phyloP scores from a whole-genome alignment of 2,888 invertebrate species.

The Cordylochernes scorpioides region DNA sequence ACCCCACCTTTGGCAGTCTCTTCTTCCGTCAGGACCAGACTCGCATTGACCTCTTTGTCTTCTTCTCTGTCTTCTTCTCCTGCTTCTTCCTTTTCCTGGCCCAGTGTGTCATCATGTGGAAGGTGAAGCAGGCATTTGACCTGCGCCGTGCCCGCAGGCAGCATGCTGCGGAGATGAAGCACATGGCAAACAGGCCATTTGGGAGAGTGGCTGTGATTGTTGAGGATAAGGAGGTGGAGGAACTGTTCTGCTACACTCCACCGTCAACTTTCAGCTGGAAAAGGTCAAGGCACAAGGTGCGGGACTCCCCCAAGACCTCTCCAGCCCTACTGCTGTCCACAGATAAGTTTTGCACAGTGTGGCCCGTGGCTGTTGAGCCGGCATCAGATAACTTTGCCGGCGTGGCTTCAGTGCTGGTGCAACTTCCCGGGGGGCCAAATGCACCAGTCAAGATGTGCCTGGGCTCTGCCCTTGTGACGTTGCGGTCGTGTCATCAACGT shows the following conservation, averaged over 20 bases:
- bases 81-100: constrained; percentile 84
- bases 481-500: too few relatives aligned
- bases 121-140: constrained; percentile 65
- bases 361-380: constrained; percentile 72
- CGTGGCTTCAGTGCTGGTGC: constrained; percentile 68
- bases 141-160: constrained; percentile 55
- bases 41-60: constrained; percentile 84
- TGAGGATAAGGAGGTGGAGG: constrained; percentile 11
- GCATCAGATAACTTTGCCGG: constrained; percentile 65
- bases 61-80: constrained; percentile 89
- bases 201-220: constrained; percentile 39
- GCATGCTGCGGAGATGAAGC: constrained; percentile 78
- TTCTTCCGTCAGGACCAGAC: constrained; percentile 87
- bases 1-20: constrained; percentile 47
- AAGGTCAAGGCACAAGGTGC: constrained; percentile 6
- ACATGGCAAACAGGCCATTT: constrained; percentile 86
- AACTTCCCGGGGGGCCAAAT: constrained; percentile 53
- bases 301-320: constrained; percentile 22
- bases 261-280: too few relatives aligned
- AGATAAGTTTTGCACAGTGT: constrained; percentile 20
- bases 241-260: constrained; percentile 11
- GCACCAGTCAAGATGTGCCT: constrained; percentile 25
- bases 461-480: constrained; percentile 22
- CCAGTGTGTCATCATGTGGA: constrained; percentile 82
- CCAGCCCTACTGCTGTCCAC: constrained; percentile 21